Conservation (phyloP, 2,797 vertebrate genomes). For the Rhadinocentrus ornatus region DNA sequence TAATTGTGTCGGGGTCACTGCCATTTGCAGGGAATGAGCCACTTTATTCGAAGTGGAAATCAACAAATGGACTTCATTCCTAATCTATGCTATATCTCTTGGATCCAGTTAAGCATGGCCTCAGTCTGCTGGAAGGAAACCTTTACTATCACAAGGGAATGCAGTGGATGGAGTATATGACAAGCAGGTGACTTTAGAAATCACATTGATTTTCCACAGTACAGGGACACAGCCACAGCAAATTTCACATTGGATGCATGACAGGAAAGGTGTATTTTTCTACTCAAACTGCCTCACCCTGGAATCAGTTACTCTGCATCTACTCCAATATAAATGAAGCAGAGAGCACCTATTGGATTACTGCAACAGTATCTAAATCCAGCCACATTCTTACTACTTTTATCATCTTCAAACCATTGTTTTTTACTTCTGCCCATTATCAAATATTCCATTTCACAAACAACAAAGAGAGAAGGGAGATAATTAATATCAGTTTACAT, state of each 20-base stretch:
- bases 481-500: conserved; percentile 43
- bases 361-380: conserved; percentile 36
- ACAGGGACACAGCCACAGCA: conserved; percentile 17
- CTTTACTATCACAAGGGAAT: conserved; percentile 34
- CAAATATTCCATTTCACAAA: conserved; percentile 31
- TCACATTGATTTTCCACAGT: conserved; percentile 45
- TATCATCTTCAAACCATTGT: conserved; percentile 27
- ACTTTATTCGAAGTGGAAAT: conserved; percentile 78
- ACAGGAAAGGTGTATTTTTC: conserved; percentile 26
- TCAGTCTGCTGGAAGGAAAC: conserved; percentile 43
- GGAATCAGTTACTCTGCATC: conserved; percentile 55
- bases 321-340: conserved; percentile 39
- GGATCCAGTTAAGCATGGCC: conserved; percentile 56
- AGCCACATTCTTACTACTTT: conserved; percentile 35
- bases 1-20: conserved; percentile 72
- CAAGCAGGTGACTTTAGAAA: conserved; percentile 26
- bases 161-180: conserved; percentile 39
- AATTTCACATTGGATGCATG: conserved; percentile 24
- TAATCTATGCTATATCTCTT: conserved; percentile 38
- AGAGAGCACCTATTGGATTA: conserved; percentile 31
- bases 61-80: conserved; percentile 73
- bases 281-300: conserved; percentile 12
- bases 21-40: conserved; percentile 63
- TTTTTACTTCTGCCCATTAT: conserved; percentile 18
- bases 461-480: background rate